Conservation (phyloP, 2,113 vertebrate genomes). For the Platanista minor region DNA sequence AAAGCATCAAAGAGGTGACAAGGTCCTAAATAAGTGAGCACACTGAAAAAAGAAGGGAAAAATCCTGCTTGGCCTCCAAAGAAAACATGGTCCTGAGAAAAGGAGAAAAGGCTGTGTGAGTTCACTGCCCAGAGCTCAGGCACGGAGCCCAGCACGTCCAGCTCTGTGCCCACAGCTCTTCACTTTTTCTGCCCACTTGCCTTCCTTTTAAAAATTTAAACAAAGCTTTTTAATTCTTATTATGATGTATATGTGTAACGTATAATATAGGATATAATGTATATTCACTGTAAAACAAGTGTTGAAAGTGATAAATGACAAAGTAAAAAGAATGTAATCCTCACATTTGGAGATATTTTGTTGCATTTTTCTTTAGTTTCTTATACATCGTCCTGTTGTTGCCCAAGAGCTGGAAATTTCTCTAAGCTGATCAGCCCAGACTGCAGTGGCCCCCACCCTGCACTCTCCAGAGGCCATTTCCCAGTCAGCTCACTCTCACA, state of each 20-base stretch:
- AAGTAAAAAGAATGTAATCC: background rate
- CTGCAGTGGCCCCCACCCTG: background rate
- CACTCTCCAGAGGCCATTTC: background rate
- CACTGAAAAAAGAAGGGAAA: background rate
- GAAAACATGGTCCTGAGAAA: background rate
- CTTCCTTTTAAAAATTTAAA: background rate
- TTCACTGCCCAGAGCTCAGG: background rate
- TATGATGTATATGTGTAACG: background rate
- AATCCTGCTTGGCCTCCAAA: background rate
- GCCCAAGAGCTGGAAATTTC: background rate
- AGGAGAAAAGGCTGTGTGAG: background rate
- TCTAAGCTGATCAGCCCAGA: background rate
- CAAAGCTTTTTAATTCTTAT: background rate
- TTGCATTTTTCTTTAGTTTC: background rate
- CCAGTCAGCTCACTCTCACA: background rate
- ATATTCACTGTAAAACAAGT: background rate
- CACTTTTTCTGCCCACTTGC: background rate
- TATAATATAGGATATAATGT: background rate
- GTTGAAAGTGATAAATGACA: background rate
- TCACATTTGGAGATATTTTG: background rate
- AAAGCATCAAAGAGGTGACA: background rate
- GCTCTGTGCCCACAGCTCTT: background rate
- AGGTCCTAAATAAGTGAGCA: background rate
- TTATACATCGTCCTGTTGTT: background rate
- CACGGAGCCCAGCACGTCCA: accelerated